These are phyloP conservation scores for Polypterus bichir DNA, from an alignment of 2,113 vertebrate species.

Conservation along the genomic window DNA sequence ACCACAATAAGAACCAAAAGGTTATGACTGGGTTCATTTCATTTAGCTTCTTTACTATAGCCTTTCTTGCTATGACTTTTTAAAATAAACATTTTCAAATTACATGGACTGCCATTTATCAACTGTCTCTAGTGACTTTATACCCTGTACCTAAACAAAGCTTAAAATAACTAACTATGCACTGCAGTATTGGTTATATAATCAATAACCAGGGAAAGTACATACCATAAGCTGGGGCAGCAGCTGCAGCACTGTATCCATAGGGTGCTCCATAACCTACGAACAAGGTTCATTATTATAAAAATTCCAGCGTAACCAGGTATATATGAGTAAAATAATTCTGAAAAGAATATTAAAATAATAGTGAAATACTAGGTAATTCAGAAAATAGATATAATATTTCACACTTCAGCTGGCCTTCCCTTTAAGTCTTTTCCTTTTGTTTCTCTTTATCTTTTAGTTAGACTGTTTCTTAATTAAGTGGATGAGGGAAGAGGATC, in stretches of 20 bases:
- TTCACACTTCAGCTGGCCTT: no score
- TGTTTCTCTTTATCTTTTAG: no score
- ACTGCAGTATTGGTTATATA: background rate
- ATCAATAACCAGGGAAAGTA: constrained; percentile 27
- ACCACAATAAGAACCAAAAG: constrained; percentile 65
- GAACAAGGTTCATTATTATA: constrained; percentile 8
- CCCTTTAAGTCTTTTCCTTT: no score
- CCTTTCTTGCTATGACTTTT: background rate
- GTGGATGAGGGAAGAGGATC: no score
- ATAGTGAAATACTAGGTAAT: no score
- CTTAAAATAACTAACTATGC: constrained; percentile 4
- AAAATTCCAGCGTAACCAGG: background rate
- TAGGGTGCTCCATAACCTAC: constrained; percentile 88
- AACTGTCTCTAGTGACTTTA: constrained; percentile 2
- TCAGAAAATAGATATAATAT: no score
- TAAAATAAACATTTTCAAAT: background rate
- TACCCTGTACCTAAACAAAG: background rate
- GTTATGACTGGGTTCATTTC: constrained; percentile 43
- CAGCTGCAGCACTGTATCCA: constrained; percentile 82
- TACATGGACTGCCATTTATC: constrained; percentile 24
- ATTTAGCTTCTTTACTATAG: constrained; percentile 1
- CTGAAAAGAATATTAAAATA: no score
- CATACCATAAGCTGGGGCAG: constrained; percentile 86
- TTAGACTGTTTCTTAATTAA: no score
- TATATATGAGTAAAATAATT: background rate